Evolutionary conservation across 2,113 vertebrate genomes (phyloP).

Genomic region (Desmodus rotundus): DNA sequence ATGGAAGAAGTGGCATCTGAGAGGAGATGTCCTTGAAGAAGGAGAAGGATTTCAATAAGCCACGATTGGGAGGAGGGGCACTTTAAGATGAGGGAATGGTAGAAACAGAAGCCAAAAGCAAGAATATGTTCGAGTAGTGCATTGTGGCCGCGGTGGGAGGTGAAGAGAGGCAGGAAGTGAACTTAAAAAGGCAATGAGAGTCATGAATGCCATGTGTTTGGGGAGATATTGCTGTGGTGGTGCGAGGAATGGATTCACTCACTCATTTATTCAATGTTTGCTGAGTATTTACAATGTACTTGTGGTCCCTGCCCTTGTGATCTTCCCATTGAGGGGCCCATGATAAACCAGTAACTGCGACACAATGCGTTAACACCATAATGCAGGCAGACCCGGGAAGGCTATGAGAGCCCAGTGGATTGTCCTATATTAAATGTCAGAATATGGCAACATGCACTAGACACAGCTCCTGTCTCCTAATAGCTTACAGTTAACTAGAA

Average conservation of each 20-base stretch:
- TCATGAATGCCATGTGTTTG: neutral
- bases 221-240: neutral
- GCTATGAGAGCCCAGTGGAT: neutral
- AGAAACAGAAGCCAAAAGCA: constrained; percentile 1
- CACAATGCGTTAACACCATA: neutral
- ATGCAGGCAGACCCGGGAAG: neutral
- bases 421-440: neutral
- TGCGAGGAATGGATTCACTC: neutral
- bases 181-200: neutral
- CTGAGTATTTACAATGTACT: neutral
- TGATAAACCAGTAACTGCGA: neutral
- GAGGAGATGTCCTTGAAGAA: neutral
- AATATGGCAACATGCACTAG: neutral
- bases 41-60: neutral
- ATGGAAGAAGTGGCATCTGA: neutral
- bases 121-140: neutral
- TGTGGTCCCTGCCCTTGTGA: neutral
- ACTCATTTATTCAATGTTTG: neutral
- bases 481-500: constrained; percentile 24
- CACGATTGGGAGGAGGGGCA: neutral
- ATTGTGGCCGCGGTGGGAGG: neutral
- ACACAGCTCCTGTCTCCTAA: constrained; percentile 16
- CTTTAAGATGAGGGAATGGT: neutral
- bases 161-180: neutral
- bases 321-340: neutral